These are phyloP conservation scores for Xestoiulus laeticollis DNA, from an alignment of 2,888 invertebrate genomes.

Conservation along the genomic window DNA sequence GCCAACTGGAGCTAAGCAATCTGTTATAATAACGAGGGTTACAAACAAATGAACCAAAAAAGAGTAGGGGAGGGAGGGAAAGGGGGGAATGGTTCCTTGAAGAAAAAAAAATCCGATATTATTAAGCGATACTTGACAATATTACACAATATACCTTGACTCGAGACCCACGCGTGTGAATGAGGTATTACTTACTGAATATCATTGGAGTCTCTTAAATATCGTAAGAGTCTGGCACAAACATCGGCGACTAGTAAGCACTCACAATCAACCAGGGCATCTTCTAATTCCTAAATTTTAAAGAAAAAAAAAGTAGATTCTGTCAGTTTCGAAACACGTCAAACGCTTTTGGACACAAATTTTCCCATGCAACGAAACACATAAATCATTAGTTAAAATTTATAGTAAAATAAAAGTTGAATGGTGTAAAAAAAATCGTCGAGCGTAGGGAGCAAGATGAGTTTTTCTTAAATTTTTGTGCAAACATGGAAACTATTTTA, in stretches of 20 bases:
- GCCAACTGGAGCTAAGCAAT: not conserved
- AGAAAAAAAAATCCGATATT: not conserved
- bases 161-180: not conserved
- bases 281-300: conserved; percentile 58
- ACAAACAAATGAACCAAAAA: not conserved
- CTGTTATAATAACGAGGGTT: not conserved
- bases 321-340: not conserved
- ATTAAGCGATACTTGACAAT: conserved; percentile 14
- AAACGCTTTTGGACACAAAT: too few relatives aligned
- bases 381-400: too few relatives aligned
- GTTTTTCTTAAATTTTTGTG: too few relatives aligned
- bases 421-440: too few relatives aligned
- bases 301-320: conserved; percentile 40
- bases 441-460: too few relatives aligned
- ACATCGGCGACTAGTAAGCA: conserved; percentile 57
- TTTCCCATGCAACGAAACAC: too few relatives aligned
- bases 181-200: conserved; percentile 56
- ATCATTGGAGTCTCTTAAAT: conserved; percentile 57
- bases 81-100: not conserved
- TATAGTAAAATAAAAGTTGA: too few relatives aligned
- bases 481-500: too few relatives aligned
- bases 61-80: not conserved
- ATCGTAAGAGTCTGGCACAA: conserved; percentile 58
- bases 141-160: conserved; percentile 31
- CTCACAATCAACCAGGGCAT: conserved; percentile 58